Base-by-base conservation (phyloP, 2,113 vertebrate species). In the Heterocephalus glaber region DNA sequence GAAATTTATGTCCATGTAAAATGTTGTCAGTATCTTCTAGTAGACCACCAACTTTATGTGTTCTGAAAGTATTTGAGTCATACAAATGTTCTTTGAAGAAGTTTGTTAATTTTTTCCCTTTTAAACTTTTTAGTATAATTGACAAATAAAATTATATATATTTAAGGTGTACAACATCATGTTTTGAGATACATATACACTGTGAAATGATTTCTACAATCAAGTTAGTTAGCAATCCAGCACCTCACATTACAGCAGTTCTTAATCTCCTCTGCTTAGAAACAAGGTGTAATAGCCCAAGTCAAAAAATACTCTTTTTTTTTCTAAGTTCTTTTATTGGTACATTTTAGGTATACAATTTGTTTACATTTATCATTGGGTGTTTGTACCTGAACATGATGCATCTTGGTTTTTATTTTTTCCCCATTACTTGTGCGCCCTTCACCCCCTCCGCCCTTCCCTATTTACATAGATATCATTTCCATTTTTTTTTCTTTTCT, bases 51-150 rank as follows among this genome's bases (percentile, higher is more conserved):
- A 35, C 19, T 60, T 58, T 1, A 89, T 49, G 9, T 82, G 3
- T 61, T 63, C 86, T 92, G 76, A 74, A 95, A 86, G 83, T 79
- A 94, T 76, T 33, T 61, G 41, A 83, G 24, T 56, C 4, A 19
- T 30, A 80, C 3, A 86, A 61, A 89, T 89, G n/a, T 49, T 84
- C 74, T 49, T 83, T 93, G 61, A 79, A 83, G 74, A 93, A 86
- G 28, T 66, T 86, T 68, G 8, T 79, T 92, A 33, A 89, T n/a
- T 81, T 95, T 96, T 52, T 30, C 44, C 49, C 52, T 52, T 79
- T 52, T n/a, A n/a, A 33, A 52, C 7, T 52, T 52, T 52, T 52
- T 52, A 33, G 16, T 33, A 49, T 77, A 77, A 77, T 77, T 77
- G 74, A 79, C 47, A 79, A 30, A 63, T 28, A 28, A 49, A 54